Evolutionary conservation across 2,113 vertebrate species (phyloP), one percentile per base, ranked within the genome.

Genomic region (Atractosteus spatula): DNA sequence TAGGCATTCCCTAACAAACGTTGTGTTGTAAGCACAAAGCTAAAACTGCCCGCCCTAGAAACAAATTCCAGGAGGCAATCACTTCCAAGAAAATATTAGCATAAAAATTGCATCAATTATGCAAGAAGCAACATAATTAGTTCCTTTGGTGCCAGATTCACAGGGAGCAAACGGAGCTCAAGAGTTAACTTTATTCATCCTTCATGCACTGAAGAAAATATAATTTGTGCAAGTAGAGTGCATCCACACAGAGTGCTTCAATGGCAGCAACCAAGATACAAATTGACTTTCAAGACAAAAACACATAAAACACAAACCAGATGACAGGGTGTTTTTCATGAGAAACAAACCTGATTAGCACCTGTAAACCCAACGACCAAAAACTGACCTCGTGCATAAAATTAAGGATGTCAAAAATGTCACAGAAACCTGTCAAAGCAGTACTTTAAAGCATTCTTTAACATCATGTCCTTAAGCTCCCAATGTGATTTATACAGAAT

Each of bases 81-180:
- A 65, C 56, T 77, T 73, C 71, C 44, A 54, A 55, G 45, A 64
- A 56, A 10, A 43, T 62, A 81, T 83, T 81, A 71, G 55, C 74
- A 81, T 80, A 75, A 73, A 76, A 72, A 51, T 45, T 62, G 68
- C 70, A 69, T 71, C 70, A 77, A 81, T 77, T 74, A 76, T 80
- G 78, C 76, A 76, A 78, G 72, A 71, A 68, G 61, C 65, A 68
- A 65, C 45, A 72, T 78, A 80, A 81, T 81, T 80, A 80, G 80
- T 66, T 81, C 78, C 79, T 83, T 71, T 76, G 82, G 76, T 71
- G 78, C 62, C 1, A 78, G 71, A 71, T 17, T 72, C 70, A 63
- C 70, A 57, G 45, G 12, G 63, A 66, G 66, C 13, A 45, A 8
- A 0, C 7, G 66, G 17, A 66, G 66, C 71, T 70, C 75, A 78